phyloP scores from a whole-genome alignment of 2,888 invertebrate species.

The Conomelus anceps region DNA sequence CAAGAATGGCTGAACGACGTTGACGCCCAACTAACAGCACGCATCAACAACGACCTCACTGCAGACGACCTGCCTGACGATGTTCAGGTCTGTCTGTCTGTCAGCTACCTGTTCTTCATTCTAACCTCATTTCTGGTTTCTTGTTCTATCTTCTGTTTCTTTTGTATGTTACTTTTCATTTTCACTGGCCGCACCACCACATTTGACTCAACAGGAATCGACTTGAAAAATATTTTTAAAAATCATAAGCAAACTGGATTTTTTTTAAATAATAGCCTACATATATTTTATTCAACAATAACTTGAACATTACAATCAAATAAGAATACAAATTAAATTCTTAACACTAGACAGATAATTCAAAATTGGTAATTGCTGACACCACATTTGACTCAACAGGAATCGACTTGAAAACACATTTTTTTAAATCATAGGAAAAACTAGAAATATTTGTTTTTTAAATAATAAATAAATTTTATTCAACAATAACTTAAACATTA shows the following conservation, averaged over 20 bases:
- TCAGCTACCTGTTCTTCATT: neutral
- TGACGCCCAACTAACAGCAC: conserved; percentile 59
- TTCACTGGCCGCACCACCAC: neutral
- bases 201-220: neutral
- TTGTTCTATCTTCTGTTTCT: neutral
- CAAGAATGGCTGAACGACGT: conserved; percentile 65
- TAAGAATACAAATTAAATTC: too few relatives aligned
- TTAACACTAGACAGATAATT: too few relatives aligned
- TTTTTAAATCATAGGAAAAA: neutral
- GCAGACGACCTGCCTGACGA: conserved; percentile 74
- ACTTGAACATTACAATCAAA: too few relatives aligned
- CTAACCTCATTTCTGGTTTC: neutral
- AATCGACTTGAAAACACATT: neutral
- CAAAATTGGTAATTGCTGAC: too few relatives aligned
- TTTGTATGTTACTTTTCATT: neutral
- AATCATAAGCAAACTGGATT: neutral
- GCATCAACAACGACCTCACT: conserved; percentile 68
- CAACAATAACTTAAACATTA: too few relatives aligned
- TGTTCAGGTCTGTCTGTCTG: conserved; percentile 49
- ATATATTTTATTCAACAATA: too few relatives aligned
- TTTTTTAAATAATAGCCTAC: neutral
- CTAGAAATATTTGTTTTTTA: too few relatives aligned
- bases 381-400: neutral
- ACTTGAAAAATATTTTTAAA: neutral
- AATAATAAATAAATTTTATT: too few relatives aligned